Percentiles rank a stretch among this genome's conserved stretches.
phyloP scores from a whole-genome alignment of 2,888 invertebrate species.

The Trachelus iudaicus region DNA sequence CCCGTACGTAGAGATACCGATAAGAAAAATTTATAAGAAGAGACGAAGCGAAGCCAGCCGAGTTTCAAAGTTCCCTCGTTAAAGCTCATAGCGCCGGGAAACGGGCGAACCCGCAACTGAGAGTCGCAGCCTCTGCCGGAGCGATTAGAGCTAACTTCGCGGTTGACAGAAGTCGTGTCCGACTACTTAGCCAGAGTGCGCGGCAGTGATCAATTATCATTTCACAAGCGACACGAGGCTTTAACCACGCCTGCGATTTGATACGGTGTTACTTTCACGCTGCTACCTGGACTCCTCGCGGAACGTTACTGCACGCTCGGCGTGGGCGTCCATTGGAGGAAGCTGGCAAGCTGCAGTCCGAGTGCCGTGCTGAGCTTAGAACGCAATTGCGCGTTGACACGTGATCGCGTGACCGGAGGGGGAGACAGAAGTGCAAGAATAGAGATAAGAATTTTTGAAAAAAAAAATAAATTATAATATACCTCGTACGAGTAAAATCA shows the following conservation, averaged over 20 bases:
- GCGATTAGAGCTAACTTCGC: constrained; percentile 4
- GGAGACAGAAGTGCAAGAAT: background rate
- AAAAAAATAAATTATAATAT: background rate
- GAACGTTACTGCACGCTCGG: background rate
- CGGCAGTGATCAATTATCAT: constrained; percentile 19
- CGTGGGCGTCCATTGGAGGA: background rate
- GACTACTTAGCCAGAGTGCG: constrained; percentile 14
- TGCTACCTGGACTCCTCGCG: background rate
- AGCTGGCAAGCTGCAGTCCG: background rate
- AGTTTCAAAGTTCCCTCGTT: background rate
- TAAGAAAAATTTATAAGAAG: background rate
- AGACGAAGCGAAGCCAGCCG: background rate
- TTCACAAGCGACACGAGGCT: constrained; percentile 17
- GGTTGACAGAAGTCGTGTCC: constrained; percentile 17
- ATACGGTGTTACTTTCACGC: constrained; percentile 17
- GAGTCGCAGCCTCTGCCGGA: background rate
- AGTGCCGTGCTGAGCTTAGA: background rate
- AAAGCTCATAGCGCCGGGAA: background rate
- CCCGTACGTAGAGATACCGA: background rate
- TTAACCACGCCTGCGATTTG: constrained; percentile 9
- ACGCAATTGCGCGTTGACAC: background rate
- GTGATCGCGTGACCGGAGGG: background rate
- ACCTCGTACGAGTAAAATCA: background rate
- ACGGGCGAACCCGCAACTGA: background rate
- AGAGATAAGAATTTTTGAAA: background rate